phyloP scores from a whole-genome alignment of 2,113 vertebrate species.

The Campylorhamphus procurvoides region DNA sequence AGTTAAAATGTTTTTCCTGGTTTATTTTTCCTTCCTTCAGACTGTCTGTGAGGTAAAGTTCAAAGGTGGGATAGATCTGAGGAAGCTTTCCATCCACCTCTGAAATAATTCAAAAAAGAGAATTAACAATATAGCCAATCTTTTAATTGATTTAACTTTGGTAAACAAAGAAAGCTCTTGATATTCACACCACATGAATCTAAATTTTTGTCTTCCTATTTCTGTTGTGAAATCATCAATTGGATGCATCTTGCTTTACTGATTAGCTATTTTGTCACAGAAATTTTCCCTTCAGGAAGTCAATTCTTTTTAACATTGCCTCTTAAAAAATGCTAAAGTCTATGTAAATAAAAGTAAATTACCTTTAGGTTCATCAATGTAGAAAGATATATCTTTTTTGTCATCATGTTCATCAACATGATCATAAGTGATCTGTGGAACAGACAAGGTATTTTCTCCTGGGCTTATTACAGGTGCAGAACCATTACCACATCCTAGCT shows the following conservation, averaged over 20 bases:
- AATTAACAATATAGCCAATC: not conserved
- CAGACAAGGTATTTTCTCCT: conserved; percentile 73
- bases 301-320: not conserved
- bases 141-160: not conserved
- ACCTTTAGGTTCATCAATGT: conserved; percentile 76
- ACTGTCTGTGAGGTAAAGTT: not conserved
- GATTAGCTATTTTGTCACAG: not conserved
- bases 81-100: not conserved
- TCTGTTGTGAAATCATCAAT: not conserved
- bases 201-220: accelerated
- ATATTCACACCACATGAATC: not conserved
- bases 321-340: not conserved
- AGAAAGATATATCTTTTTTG: conserved; percentile 74
- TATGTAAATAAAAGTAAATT: not conserved
- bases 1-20: not conserved
- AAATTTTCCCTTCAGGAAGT: not conserved
- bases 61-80: not conserved
- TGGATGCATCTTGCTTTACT: not conserved
- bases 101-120: not conserved
- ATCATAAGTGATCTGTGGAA: conserved; percentile 86
- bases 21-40: not conserved
- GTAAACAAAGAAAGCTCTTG: not conserved
- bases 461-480: conserved; percentile 64
- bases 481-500: conserved; percentile 73
- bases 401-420: conserved; percentile 72